Evolutionary conservation across 1,140 invertebrate genomes (phyloP), one percentile per base, ranked within the genome.

Genomic region (Drosophila truncata): DNA sequence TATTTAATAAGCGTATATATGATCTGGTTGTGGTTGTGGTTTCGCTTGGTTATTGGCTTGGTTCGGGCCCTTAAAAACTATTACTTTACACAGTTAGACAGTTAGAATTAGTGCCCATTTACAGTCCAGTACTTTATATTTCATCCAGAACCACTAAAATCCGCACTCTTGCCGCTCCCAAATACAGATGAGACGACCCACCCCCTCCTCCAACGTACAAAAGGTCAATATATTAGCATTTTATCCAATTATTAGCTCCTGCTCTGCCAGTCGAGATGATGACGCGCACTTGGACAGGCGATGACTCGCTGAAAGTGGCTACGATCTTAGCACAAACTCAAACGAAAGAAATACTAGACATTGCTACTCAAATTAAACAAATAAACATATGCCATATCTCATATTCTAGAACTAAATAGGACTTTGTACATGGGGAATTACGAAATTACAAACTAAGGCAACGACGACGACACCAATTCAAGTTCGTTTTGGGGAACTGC

Each of bases 381-480:
- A 64, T 23, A 62, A 49, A 70, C 65, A 80, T 72, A 78, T 79
- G 63, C 64, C 60, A 65, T 55, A 80, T 54, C 20, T 54, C 29
- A 23, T 67, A 49, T 33, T 60, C 59, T 64, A 82, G 39, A 64
- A 66, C 49, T 83, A 72, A 82, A 65, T 18, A 71, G 39, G 35
- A 70, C 47, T 88, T 73, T 83, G 41, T 83, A 83, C 67, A 78
- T 61, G 49, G 59, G 41, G 35, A 80, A 54, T 54, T 46, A 72
- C 39, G 20, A 33, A 37, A 44, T 62, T 66, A 69, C 29, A 39
- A 54, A 31, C 42, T 57, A 64, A 50, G 62, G 27, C 35, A 47
- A 47, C 44, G 23, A 47, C 44, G 44, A 47, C 44, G 14, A 47
- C 44, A 76, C 71, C 58, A 75, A 58, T 41, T 50, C 23, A 44